A percentile compares a stretch with the other conserved stretches of the same genome.
Evolutionary conservation across 2,888 invertebrate species (phyloP).

Genomic region (Apamea sordens): DNA sequence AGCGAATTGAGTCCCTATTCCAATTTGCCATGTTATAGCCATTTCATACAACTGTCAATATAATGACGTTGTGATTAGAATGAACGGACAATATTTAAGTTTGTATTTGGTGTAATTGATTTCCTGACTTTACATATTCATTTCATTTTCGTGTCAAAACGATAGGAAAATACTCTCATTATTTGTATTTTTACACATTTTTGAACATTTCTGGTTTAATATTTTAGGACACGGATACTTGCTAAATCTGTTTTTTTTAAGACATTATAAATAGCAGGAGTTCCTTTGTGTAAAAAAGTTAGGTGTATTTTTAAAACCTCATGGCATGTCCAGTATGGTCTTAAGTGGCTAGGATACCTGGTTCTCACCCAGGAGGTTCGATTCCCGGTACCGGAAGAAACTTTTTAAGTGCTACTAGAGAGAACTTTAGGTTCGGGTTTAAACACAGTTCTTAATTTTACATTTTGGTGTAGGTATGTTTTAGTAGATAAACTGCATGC

Average conservation of each 20-base stretch:
- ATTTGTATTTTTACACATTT: neutral
- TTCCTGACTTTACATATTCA: neutral
- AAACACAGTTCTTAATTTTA: too few relatives aligned
- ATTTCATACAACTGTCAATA: neutral
- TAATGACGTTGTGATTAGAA: neutral
- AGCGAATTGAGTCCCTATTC: neutral
- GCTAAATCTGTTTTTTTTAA: neutral
- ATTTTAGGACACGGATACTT: neutral
- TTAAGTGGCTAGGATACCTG: slow-evolving; percentile 91
- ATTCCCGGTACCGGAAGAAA: slow-evolving; percentile 90
- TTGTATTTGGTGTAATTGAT: neutral
- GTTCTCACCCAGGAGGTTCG: slow-evolving; percentile 91
- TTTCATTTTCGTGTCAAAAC: neutral
- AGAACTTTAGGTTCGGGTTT: neutral
- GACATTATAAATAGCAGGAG: neutral
- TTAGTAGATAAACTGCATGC: neutral
- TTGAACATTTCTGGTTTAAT: neutral
- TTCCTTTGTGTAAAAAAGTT: neutral
- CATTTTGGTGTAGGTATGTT: neutral
- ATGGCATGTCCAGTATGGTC: slow-evolving; percentile 88
- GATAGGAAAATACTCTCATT: neutral
- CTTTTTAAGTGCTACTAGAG: slow-evolving; percentile 66
- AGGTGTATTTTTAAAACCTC: fast-evolving
- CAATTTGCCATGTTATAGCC: neutral
- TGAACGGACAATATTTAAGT: neutral